Evolutionary conservation across 2,888 invertebrate genomes (phyloP).

Genomic region (Phortica magna): DNA sequence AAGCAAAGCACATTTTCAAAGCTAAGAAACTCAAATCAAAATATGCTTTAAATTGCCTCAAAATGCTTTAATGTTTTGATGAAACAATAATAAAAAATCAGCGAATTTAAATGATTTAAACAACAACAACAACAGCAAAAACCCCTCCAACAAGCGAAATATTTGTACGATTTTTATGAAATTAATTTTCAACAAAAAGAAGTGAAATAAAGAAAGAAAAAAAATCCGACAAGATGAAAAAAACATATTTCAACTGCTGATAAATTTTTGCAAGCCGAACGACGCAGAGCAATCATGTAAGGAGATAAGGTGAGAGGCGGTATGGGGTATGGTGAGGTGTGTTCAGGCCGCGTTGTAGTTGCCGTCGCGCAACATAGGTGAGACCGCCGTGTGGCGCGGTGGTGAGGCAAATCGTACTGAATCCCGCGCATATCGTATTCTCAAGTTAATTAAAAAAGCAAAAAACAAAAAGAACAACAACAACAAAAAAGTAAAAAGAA

Average conservation of each 20-base stretch:
- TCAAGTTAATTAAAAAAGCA: slow-evolving; percentile 68
- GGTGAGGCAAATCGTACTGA: not conserved
- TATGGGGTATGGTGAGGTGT: not conserved
- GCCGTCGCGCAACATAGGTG: too few relatives aligned
- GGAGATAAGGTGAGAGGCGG: not conserved
- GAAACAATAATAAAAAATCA: not conserved
- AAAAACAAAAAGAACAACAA: slow-evolving; percentile 35
- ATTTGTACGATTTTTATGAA: slow-evolving; percentile 10
- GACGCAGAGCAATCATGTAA: not conserved
- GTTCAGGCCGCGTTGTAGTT: too few relatives aligned
- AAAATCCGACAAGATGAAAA: slow-evolving; percentile 18
- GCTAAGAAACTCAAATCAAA: not conserved
- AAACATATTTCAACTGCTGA: slow-evolving; percentile 39
- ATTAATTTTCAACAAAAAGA: slow-evolving; percentile 24
- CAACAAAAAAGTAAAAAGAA: slow-evolving; percentile 36
- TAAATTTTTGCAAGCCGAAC: slow-evolving; percentile 35
- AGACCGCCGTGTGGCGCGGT: not conserved
- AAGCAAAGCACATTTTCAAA: too few relatives aligned
- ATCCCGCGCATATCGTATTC: slow-evolving; percentile 54
- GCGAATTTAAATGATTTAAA: slow-evolving; percentile 2
- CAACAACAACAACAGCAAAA: not conserved
- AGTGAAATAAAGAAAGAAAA: not conserved
- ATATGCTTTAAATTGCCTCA: not conserved
- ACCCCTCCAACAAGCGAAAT: slow-evolving; percentile 2
- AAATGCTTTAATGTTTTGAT: not conserved